Percentiles rank a stretch among this genome's conserved stretches.
These are phyloP conservation scores for Dasyprocta punctata DNA, from an alignment of 2,113 vertebrate species.

Conservation along the genomic window DNA sequence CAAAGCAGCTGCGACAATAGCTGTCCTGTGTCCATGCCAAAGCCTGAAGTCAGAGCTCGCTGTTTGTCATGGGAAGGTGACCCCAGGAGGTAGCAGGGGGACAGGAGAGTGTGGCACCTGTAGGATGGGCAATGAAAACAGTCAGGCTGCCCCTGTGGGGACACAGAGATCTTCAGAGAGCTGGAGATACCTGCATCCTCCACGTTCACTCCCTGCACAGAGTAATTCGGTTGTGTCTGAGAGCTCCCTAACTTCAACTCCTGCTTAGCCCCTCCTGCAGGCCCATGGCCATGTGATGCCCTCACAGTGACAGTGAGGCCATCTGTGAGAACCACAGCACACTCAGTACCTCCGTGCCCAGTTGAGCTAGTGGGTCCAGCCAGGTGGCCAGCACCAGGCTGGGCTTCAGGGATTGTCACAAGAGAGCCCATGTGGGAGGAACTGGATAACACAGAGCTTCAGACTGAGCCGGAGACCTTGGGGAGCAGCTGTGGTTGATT, in stretches of 20 bases:
- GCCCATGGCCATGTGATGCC: neutral
- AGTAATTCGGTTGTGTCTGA: rapidly evolving
- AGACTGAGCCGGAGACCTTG: neutral
- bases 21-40: too few relatives aligned
- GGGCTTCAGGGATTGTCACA: neutral
- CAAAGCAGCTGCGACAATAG: neutral
- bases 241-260: neutral
- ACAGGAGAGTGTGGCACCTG: neutral
- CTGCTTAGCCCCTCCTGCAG: neutral
- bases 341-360: neutral
- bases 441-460: neutral
- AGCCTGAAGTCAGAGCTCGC: neutral
- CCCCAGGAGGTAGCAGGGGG: neutral
- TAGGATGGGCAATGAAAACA: neutral
- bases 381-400: neutral
- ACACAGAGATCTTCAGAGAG: neutral
- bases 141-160: neutral
- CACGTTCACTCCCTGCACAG: rapidly evolving
- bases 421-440: neutral
- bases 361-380: neutral
- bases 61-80: too few relatives aligned
- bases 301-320: neutral
- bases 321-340: neutral
- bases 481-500: neutral
- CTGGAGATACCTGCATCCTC: neutral